These are phyloP conservation scores for Thelaira solivaga DNA, from an alignment of 2,888 invertebrate genomes.

Conservation along the genomic window DNA sequence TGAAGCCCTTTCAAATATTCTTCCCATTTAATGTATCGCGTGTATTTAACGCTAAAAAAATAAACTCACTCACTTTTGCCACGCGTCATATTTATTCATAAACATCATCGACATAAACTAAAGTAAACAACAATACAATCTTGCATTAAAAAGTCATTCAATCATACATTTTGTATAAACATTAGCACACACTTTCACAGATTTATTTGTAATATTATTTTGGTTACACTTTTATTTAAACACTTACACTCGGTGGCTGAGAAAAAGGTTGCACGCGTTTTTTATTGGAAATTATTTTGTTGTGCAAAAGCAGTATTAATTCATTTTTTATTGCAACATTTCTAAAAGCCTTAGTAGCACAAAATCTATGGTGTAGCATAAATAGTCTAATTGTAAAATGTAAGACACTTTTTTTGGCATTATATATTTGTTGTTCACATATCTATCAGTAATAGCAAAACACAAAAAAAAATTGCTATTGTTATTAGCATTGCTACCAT, in stretches of 20 bases:
- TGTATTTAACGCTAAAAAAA: constrained; percentile 51
- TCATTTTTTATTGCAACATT: too few relatives aligned
- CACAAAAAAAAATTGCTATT: too few relatives aligned
- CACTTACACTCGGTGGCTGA: not conserved
- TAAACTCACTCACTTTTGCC: constrained; percentile 48
- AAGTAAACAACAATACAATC: constrained; percentile 20
- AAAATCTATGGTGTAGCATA: too few relatives aligned
- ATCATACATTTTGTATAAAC: constrained; percentile 20
- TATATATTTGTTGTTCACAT: too few relatives aligned
- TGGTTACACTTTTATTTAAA: constrained; percentile 50
- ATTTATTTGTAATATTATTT: constrained; percentile 34
- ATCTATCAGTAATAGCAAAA: too few relatives aligned
- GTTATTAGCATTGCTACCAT: too few relatives aligned
- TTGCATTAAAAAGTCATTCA: constrained; percentile 23
- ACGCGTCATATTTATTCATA: constrained; percentile 60
- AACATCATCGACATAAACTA: not conserved
- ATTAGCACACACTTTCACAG: constrained; percentile 10
- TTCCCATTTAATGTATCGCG: constrained; percentile 48
- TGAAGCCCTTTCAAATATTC: not conserved
- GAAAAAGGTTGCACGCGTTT: not conserved
- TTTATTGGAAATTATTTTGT: not conserved
- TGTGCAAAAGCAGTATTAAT: too few relatives aligned
- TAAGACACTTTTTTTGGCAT: too few relatives aligned
- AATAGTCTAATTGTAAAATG: too few relatives aligned
- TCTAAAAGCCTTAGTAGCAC: too few relatives aligned